These are phyloP conservation scores for Drosophila anceps DNA, from an alignment of 2,888 invertebrate genomes.

Conservation along the genomic window DNA sequence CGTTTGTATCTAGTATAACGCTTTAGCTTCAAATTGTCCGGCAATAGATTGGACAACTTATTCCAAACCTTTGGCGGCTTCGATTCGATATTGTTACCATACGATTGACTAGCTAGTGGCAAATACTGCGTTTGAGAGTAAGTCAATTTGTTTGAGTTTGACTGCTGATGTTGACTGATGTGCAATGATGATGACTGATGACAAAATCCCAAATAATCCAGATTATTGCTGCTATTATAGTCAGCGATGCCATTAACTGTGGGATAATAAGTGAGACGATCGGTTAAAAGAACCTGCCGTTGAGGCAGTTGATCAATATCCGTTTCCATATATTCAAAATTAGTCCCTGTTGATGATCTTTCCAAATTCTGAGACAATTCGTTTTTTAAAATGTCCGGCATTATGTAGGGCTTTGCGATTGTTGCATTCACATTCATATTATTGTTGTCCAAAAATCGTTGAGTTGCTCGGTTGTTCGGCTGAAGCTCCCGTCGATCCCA, in stretches of 20 bases:
- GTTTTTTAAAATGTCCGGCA: conserved; percentile 63
- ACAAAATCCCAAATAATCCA: conserved; percentile 75
- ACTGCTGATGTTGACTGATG: neutral
- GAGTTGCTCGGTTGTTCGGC: neutral
- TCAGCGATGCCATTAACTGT: conserved; percentile 86
- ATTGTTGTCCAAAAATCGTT: neutral
- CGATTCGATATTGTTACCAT: neutral
- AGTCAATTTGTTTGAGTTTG: neutral
- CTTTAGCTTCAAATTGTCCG: conserved; percentile 89
- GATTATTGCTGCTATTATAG: conserved; percentile 81
- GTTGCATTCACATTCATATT: neutral
- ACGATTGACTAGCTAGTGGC: neutral
- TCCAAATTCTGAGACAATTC: conserved; percentile 15
- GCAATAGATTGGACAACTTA: conserved; percentile 89
- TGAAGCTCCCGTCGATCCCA: conserved; percentile 73
- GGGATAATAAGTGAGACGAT: conserved; percentile 93
- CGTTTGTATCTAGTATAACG: conserved; percentile 86
- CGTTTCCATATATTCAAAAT: conserved; percentile 63
- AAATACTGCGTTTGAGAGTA: conserved; percentile 34
- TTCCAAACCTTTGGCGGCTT: conserved; percentile 84
- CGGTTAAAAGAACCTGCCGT: conserved; percentile 87
- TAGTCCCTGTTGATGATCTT: neutral
- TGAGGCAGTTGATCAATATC: conserved; percentile 59
- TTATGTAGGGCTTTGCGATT: conserved; percentile 4
- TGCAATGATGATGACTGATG: neutral